Conservation (phyloP, 2,113 vertebrate genomes). For the Zosterops borbonicus region DNA sequence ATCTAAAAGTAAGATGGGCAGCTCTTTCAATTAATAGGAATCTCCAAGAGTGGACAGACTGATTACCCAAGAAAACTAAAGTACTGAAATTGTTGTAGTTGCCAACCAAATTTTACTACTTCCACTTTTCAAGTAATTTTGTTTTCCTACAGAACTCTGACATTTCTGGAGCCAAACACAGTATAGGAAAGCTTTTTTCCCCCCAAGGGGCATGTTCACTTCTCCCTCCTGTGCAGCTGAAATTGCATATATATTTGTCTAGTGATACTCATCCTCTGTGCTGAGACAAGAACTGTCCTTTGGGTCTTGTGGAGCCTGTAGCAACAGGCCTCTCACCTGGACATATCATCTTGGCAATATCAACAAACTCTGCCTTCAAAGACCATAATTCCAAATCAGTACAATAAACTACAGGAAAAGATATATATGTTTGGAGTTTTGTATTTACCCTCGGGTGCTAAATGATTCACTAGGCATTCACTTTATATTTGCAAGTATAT, state of each 20-base stretch:
- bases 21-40: background rate
- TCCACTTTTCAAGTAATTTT: background rate
- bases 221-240: background rate
- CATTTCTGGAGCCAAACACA: background rate
- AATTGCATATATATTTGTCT: background rate
- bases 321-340: background rate
- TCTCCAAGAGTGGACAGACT: background rate
- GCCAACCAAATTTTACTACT: background rate
- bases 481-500: background rate
- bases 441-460: background rate
- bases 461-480: background rate
- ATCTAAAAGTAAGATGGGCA: background rate
- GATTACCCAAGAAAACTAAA: background rate
- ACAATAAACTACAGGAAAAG: background rate
- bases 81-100: background rate
- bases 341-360: background rate
- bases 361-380: background rate
- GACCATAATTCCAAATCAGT: background rate
- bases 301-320: background rate
- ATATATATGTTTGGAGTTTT: background rate
- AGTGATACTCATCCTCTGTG: background rate
- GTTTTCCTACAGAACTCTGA: background rate
- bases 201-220: background rate
- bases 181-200: background rate
- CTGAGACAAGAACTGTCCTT: constrained; percentile 25